A percentile compares a stretch with the other conserved stretches of the same genome.
Conservation (phyloP, 2,113 vertebrate species). For the Carassius auratus region DNA sequence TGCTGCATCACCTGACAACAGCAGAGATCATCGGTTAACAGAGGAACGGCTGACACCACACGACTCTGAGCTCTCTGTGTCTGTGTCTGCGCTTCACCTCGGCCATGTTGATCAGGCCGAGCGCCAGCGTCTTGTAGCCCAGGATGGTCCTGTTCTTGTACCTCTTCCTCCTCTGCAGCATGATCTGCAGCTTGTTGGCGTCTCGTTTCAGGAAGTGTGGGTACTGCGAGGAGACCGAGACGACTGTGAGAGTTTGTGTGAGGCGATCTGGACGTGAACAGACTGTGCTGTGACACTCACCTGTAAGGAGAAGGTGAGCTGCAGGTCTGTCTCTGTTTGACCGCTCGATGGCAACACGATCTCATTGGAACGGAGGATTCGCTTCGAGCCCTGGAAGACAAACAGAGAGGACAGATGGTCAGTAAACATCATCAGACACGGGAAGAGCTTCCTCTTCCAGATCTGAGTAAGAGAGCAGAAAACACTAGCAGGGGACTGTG, state of each 20-base stretch:
- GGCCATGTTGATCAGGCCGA: slow-evolving; percentile 93
- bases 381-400: slow-evolving; percentile 65
- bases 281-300: slow-evolving; percentile 60
- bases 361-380: slow-evolving; percentile 91
- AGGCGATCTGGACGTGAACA: no score
- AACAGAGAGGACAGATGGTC: background rate
- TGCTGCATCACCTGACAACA: slow-evolving; percentile 87
- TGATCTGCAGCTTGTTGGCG: slow-evolving; percentile 91
- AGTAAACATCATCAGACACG: background rate
- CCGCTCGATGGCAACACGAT: slow-evolving; percentile 85
- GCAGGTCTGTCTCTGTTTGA: slow-evolving; percentile 87
- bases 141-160: slow-evolving; percentile 93
- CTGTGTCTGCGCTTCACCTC: slow-evolving; percentile 66
- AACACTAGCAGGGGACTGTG: background rate
- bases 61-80: no score
- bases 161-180: slow-evolving; percentile 88
- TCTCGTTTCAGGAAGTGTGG: slow-evolving; percentile 92
- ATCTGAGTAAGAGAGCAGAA: background rate
- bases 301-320: slow-evolving; percentile 91
- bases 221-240: slow-evolving; percentile 73
- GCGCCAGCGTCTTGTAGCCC: slow-evolving; percentile 89
- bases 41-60: no score
- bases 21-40: background rate
- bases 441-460: background rate
- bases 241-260: background rate